phyloP scores from a whole-genome alignment of 2,797 vertebrate species.

The Potorous gilbertii region DNA sequence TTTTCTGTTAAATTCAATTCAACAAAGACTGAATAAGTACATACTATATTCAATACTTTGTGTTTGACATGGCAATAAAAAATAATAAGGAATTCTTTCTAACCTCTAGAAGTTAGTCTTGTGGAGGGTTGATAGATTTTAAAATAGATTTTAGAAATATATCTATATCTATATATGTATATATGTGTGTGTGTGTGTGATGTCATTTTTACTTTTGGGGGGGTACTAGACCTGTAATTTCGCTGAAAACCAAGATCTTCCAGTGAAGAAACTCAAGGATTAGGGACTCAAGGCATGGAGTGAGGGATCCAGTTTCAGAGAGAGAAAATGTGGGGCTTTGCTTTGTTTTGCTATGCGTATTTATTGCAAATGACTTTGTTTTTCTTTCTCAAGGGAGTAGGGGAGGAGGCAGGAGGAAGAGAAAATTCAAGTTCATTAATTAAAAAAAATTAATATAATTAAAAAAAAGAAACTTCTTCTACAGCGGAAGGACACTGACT shows the following conservation, averaged over 20 bases:
- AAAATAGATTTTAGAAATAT: too few relatives aligned
- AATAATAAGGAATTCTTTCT: not conserved
- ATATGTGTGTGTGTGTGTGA: too few relatives aligned
- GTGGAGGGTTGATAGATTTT: not conserved
- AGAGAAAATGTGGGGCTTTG: not conserved
- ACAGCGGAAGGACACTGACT: not conserved
- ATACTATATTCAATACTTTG: not conserved
- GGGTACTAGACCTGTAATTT: not conserved
- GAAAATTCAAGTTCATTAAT: not conserved
- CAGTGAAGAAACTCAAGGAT: not conserved
- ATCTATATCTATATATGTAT: too few relatives aligned
- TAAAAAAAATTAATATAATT: not conserved
- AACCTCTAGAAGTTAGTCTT: not conserved
- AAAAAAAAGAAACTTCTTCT: not conserved
- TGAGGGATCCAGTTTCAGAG: not conserved
- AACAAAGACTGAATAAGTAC: not conserved
- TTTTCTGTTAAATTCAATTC: conserved; percentile 46
- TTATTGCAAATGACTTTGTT: not conserved
- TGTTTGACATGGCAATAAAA: not conserved
- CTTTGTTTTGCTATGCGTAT: not conserved
- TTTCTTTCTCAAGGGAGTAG: not conserved
- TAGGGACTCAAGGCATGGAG: not conserved
- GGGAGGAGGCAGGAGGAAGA: not conserved
- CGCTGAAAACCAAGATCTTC: not conserved
- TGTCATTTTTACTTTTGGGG: not conserved